Evolutionary conservation across 2,113 vertebrate genomes (phyloP), one percentile per base, ranked within the genome.

Genomic region (Lathamus discolor): DNA sequence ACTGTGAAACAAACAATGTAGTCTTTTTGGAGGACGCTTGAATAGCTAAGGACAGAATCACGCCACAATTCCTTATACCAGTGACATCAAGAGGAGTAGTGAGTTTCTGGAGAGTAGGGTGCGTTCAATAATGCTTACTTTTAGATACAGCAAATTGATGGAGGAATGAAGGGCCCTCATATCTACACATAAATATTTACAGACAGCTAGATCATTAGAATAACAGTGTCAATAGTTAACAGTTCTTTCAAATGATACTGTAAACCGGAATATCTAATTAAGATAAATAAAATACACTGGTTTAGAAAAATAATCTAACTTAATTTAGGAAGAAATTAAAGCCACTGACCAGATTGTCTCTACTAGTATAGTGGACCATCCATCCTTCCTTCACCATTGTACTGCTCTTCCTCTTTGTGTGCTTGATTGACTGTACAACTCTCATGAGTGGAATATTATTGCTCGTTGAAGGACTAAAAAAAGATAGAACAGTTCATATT

Each of bases 381-480:
- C 99, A 99, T 62, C 99, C 99, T 97, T 99, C 99, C 97, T 99
- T 99, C 95, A 99, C 99, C 98, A 99, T 97, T 33, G 99, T 99
- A 98, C 99, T 99, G 98, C 99, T 99, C 98, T 99, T 98, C 98
- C 99, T 98, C 97, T 99, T 99, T 81, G 99, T 99, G 95, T 99
- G 99, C 96, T 99, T 99, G 96, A 99, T 98, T 7, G 99, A 99
- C 93, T 99, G 99, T 61, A 99, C 99, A 95, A 99, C 99, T 94
- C 99, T 98, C 99, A 99, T 99, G 88, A 99, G 98, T 43, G 99
- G 99, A 98, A 99, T 99, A 97, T 99, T 99, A 98, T 98, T 99
- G 98, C 99, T 99, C 62, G 99, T 99, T 73, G 99, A 99, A 69
- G 99, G 99, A 95, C 99, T 99, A 81, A 74, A 35, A 49, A 85